These are phyloP conservation scores for Tupiocoris notatus DNA, from an alignment of 2,888 invertebrate species.

Conservation along the genomic window DNA sequence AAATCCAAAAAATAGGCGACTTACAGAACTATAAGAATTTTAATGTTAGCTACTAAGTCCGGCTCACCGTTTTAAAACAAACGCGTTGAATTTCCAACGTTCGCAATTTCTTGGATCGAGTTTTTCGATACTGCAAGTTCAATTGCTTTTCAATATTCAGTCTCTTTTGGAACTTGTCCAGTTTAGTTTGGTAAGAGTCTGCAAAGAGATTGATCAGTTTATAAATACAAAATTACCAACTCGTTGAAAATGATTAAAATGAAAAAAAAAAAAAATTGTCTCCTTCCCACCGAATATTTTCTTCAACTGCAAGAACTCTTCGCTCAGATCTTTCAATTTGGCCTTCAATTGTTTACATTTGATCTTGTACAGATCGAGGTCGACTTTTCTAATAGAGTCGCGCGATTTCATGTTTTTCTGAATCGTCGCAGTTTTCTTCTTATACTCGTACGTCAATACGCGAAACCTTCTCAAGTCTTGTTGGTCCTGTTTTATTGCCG, in stretches of 20 bases:
- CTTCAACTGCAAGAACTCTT: conserved; percentile 25
- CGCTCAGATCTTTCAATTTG: conserved; percentile 7
- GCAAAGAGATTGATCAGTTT: too few species aligned
- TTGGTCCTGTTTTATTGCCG: conserved; percentile 22
- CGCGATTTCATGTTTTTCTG: background rate
- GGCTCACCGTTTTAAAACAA: conserved; percentile 19
- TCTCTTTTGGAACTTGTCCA: conserved; percentile 1
- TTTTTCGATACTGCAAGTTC: background rate
- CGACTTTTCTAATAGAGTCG: conserved; percentile 3
- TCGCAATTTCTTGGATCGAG: background rate
- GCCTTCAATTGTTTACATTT: conserved; percentile 2
- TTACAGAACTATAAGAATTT: too few species aligned
- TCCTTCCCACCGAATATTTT: conserved; percentile 26
- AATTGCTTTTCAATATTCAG: background rate
- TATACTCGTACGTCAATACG: conserved; percentile 15
- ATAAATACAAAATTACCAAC: too few species aligned
- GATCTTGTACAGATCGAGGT: conserved; percentile 18
- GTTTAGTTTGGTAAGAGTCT: conserved; percentile 14
- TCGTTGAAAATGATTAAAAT: too few species aligned
- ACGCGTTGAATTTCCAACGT: conserved; percentile 3
- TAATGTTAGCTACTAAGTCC: too few species aligned
- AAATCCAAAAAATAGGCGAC: too few species aligned
- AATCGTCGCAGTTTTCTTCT: background rate
- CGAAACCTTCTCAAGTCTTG: conserved; percentile 15
- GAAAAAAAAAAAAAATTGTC: background rate